phyloP scores from a whole-genome alignment of 2,113 vertebrate genomes.

The Cepphus grylle region DNA sequence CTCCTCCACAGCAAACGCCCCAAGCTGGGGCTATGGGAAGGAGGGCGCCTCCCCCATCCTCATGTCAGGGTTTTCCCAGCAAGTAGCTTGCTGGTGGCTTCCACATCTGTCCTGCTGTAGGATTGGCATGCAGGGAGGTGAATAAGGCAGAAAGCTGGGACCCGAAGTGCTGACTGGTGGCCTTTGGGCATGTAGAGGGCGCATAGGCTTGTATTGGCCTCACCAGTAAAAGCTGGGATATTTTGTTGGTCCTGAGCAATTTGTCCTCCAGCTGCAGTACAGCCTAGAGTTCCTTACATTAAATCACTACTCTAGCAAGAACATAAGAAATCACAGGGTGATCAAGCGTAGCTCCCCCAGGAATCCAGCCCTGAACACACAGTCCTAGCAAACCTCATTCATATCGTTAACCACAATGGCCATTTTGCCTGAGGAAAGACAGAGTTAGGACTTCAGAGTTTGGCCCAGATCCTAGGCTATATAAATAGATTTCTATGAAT shows the following conservation, averaged over 20 bases:
- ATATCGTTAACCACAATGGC: neutral
- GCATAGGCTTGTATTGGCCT: neutral
- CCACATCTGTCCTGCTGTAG: neutral
- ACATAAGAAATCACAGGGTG: neutral
- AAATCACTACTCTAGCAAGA: neutral
- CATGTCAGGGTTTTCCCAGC: neutral
- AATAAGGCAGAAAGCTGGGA: neutral
- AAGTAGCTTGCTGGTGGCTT: neutral
- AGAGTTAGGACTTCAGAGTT: slow-evolving; percentile 24
- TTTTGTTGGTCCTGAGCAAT: neutral
- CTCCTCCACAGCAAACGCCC: neutral
- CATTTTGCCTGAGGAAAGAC: slow-evolving; percentile 34
- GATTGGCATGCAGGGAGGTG: neutral
- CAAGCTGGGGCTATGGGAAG: rapidly evolving
- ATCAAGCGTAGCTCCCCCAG: neutral
- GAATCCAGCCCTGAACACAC: neutral
- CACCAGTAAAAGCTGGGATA: neutral
- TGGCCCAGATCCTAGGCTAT: slow-evolving; percentile 49
- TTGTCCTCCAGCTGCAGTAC: neutral
- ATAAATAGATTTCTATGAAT: slow-evolving; percentile 66
- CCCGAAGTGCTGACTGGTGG: neutral
- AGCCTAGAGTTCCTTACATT: neutral
- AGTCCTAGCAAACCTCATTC: slow-evolving; percentile 19
- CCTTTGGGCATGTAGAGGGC: neutral
- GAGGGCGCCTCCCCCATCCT: neutral